Evolutionary conservation across 2,113 vertebrate species (phyloP), one percentile per base, ranked within the genome.

Genomic region (Lamprotornis superbus): DNA sequence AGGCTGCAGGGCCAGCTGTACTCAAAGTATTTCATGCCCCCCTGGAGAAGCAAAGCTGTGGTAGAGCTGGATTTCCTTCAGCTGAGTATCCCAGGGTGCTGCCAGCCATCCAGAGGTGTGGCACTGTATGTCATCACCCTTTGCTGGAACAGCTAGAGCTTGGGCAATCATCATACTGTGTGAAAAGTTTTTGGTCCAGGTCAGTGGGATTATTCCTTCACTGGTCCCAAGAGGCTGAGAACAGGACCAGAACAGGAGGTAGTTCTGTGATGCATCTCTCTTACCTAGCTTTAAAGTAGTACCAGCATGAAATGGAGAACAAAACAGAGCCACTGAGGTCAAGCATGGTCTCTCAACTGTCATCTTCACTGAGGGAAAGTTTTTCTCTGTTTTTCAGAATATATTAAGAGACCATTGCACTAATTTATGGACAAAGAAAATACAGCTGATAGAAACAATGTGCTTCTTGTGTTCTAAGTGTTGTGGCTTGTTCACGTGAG

Each of bases 111-210:
- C 68, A 56, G 73, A 87, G 28, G 8, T 37, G 28, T 47, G 44
- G 31, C 68, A n/a, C 4, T 3, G 7, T 8, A 19, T 23, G 55
- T 50, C 79, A 68, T 47, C 70, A 35, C 33, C 23, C 37, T 47
- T 59, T 12, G 1, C 64, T 59, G 64, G 39, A 70, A 42, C 55
- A 5, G 4, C 49, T 30, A 13, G 17, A 46, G 37, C 73, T 65
- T 4, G 4, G 42, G 30, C 40, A 59, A 21, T 50, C 1, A 0
- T 37, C 60, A 57, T 37, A 15, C 35, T 6, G 25, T 18, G 28
- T 21, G 33, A 37, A 20, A 73, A 33, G 9, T 24, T 22, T 37
- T 39, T 33, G 40, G 49, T 40, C 64, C 31, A 30, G 44, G 17
- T 42, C 80, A 49, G n/a, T 31, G 64, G 68, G 24, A 40, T 47